Base-by-base conservation (phyloP, 2,888 invertebrate species). In the Willowsia nigromaculata region DNA sequence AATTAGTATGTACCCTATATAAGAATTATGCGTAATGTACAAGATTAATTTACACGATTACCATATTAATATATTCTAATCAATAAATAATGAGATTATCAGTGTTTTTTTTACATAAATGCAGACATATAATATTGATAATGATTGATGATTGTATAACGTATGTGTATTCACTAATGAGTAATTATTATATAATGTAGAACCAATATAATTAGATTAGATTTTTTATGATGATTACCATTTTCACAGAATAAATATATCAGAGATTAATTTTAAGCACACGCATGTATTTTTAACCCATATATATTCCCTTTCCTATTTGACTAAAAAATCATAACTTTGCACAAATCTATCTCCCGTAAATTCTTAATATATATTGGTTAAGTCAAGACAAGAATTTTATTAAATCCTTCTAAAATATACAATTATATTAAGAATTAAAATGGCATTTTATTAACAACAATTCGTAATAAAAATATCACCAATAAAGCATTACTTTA, bases 41-140 rank as follows among this genome's bases (percentile, higher is more conserved):
- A 89, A 71, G 50, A 85, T 81, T 82, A 71, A 82, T 85, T 50
- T 85, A 85, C 50, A 74, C 74, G 15, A 22, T 50, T 33, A 83
- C 65, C 76, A 71, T 30, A 87, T 40, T 47, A 81, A 37, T 13
- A 25, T 25, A 18, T 37, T 37, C 37, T 68, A 68, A 9, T 68
- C 9, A 68, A 86, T 27, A 37, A 80, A 25, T 74, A 76, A 59
- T 85, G 40, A 62, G 50, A 62, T 68, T 85, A 80, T 78, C 59
- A 65, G 62, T 78, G 47, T 18, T 27, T 11, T 25, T 71, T n/a
- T 33, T 7, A 43, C 37, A 40, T 74, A 43, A 74, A 43, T 62
- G 76, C 62, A 85, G 74, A 74, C 30, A 59, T 56, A 74, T 25
- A 30, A 18, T 68, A 68, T 11, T 76, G 74, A 76, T 74, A 37